Evolutionary conservation across 2,797 vertebrate genomes (phyloP), one percentile per base, ranked within the genome.

Genomic region (Sebastolobus altivelis): DNA sequence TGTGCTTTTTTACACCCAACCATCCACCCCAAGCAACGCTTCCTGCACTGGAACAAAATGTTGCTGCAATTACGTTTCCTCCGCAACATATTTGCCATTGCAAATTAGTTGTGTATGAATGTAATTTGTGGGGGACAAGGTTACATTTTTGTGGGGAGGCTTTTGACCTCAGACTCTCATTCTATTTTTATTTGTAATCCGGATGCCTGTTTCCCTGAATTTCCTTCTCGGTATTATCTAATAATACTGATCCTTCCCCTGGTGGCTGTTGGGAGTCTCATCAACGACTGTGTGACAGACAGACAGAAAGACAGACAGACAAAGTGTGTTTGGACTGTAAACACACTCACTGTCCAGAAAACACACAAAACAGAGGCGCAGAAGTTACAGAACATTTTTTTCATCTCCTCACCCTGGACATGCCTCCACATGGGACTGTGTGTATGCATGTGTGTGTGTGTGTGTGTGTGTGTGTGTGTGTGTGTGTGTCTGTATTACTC

Each of bases 251-350:
- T 65, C 62, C 59, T 11, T 65, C 43, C 27, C 10, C 37, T 60
- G n/a, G 56, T 46, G 79, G 61, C 49, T 76, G 73, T 35, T 72
- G 56, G 83, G 66, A 75, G 76, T 77, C 60, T 65, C 58, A 27
- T 77, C 55, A 35, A 5, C 0, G 8, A 18, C 72, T 65, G 72
- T 77, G 40, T 60, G 80, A 84, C 73, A 56, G 72, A 72, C 46
- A 18, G 75, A 75, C 14, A 5, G 31, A 79, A 3, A 5, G 72
- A 77, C 71, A 70, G 31, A 49, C 18, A 49, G 46, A 49, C 46
- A 46, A 46, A 46, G 62, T 35, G 52, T 91, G 89, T 93, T 93
- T 91, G 66, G 80, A 91, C 79, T 87, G 79, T 88, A 89, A 90
- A 94, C 84, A 87, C 59, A 82, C 78, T 79, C 18, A 8, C 76